phyloP scores from a whole-genome alignment of 92 coral and sea anemone genomes.

The Phenganax marumi region DNA sequence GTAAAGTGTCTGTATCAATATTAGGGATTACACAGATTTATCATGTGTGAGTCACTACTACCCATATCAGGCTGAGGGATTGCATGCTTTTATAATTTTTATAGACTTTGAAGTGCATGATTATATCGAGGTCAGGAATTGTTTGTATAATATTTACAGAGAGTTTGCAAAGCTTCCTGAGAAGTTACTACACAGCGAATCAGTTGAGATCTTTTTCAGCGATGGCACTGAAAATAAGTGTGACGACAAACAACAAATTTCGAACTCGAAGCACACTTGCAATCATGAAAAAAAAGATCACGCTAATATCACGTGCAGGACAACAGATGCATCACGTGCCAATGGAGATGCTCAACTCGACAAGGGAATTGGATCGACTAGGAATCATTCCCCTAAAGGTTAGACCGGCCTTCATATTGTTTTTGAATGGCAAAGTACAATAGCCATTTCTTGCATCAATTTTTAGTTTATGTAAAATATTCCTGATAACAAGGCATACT shows the following conservation, averaged over 20 bases:
- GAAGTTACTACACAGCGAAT: slow-evolving; percentile 38
- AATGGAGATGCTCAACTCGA: background rate
- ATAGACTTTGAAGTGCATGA: background rate
- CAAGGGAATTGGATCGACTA: slow-evolving; percentile 20
- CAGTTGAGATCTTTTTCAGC: slow-evolving; percentile 39
- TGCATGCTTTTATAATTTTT: no score
- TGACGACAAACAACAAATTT: slow-evolving; percentile 4
- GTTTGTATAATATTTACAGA: background rate
- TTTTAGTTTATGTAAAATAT: no score
- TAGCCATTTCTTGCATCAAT: no score
- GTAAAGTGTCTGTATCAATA: no score
- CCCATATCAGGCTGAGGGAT: background rate
- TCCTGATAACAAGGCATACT: background rate
- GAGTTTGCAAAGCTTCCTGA: slow-evolving; percentile 39
- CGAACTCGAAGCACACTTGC: slow-evolving; percentile 15
- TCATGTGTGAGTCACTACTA: no score
- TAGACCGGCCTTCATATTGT: background rate
- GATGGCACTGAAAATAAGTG: slow-evolving; percentile 21
- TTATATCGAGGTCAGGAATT: background rate
- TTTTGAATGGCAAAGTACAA: no score
- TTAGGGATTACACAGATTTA: no score
- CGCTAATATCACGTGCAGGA: background rate
- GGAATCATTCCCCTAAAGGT: slow-evolving; percentile 37
- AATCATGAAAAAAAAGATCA: slow-evolving; percentile 9
- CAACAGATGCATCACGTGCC: slow-evolving; percentile 5